Base-by-base conservation (phyloP, 2,797 vertebrate species). In the Tenualosa ilisha region DNA sequence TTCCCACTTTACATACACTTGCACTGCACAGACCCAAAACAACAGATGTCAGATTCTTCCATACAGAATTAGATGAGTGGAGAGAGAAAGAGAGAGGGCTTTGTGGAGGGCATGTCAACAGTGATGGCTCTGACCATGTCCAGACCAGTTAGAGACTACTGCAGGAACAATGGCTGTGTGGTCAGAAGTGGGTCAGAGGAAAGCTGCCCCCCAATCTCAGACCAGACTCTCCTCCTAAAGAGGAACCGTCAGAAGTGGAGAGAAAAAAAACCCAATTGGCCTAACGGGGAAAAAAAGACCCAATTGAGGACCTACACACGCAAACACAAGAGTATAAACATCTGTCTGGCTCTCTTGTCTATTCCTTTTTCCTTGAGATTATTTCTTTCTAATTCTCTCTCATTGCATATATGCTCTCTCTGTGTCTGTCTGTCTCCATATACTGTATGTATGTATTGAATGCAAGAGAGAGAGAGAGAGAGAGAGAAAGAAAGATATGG, bases 161-260 rank as follows among this genome's bases (percentile, higher is more conserved):
- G 24, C 37, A 63, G 31, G 81, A 83, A 88, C 87, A 87, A 86
- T 83, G 59, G 63, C 59, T 11, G 24, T 46, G 59, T 49, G 3
- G 54, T 56, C 54, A 56, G 26, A 82, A 53, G 61, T 86, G 81
- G 85, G 86, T 88, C 87, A 88, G 56, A 81, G 68, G 81, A 26
- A n/a, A 37, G 82, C 49, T 26, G 40, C 46, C 50, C 56, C 54
- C 1, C 22, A 5, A 50, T 26, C 72, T 85, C 51, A 13, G 51
- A 82, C 59, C 11, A 72, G 84, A 85, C 56, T 49, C 51, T 7
- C 75, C n/a, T 49, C 85, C 85, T 61, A 59, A 59, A 82, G 54
- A 79, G 51, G 54, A 86, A 56, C 79, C 83, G 86, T 81, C 40
- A 88, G 84, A 46, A 51, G 8, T 9, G 86, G 59, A 4, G 37